Evolutionary conservation across 2,888 invertebrate species (phyloP).

Genomic region (Craniophora ligustri): DNA sequence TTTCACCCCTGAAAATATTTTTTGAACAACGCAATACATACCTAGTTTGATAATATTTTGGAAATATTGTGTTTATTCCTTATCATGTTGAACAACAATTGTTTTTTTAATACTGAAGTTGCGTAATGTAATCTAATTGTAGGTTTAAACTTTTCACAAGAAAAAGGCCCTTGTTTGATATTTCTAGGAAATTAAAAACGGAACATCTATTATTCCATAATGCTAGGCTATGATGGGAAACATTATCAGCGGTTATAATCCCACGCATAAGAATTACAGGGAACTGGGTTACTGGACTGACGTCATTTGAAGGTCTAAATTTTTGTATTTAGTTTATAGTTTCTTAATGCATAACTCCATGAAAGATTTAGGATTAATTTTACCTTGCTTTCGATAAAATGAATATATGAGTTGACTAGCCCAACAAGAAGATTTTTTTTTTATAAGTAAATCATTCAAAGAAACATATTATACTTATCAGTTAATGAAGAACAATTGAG

Average conservation of each 20-base stretch:
- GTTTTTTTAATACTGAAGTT: not conserved
- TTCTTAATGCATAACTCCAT: conserved; percentile 20
- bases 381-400: not conserved
- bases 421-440: not conserved
- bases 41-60: too few relatives aligned
- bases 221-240: conserved; percentile 21
- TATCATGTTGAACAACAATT: not conserved
- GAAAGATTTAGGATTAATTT: conserved; percentile 14
- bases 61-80: not conserved
- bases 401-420: not conserved
- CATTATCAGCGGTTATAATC: conserved; percentile 29
- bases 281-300: conserved; percentile 35
- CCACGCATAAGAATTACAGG: conserved; percentile 34
- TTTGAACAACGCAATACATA: too few relatives aligned
- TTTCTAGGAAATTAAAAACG: conserved; percentile 8
- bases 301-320: conserved; percentile 33
- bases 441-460: not conserved
- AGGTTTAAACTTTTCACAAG: not conserved
- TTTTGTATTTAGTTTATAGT: conserved; percentile 19
- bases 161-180: not conserved
- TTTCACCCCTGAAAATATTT: too few relatives aligned
- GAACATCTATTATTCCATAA: conserved; percentile 15
- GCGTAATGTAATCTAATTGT: not conserved
- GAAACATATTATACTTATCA: too few relatives aligned
- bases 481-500: too few relatives aligned